Base-by-base conservation (phyloP, 2,113 vertebrate genomes). In the Chaetorhynchus papuensis region DNA sequence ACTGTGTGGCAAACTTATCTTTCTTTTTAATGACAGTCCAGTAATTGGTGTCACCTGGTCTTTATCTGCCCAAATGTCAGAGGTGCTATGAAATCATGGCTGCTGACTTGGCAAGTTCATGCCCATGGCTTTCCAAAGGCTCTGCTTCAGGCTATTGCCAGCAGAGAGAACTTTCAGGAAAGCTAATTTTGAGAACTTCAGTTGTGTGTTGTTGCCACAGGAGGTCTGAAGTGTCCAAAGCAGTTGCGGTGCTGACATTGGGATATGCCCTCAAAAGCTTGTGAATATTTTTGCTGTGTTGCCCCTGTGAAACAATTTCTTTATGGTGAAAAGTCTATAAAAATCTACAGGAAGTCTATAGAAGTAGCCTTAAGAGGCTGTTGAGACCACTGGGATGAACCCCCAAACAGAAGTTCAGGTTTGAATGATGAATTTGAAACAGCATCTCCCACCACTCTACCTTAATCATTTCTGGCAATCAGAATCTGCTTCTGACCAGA, bases 181-280 rank as follows among this genome's bases (percentile, higher is more conserved):
- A 60, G 13, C 11, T 82, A 41, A n/a, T 92, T 75, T 39, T 30
- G 44, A 16, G 64, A 89, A 84, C 8, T 49, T 87, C 15, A 60
- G 13, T 66, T 42, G 31, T 44, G 13, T 28, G 18, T 23, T 59
- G 33, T 26, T 90, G 60, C 52, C n/a, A 13, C 1, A 71, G 59
- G 39, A 66, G 19, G 14, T 54, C 42, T 71, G 72, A 59, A 86
- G 6, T 11, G 15, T 30, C 64, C 47, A n/a, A 59, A 47, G 27
- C 1, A 7, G 45, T 33, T 65, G 33, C 23, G 78, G 71, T 28
- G 68, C 33, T 83, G 37, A 7, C 54, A 15, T 3, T 3, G 4
- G 60, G 50, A 20, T 72, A 33, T 0, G 0, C 4, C 65, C 27
- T 66, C 1, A 2, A 84, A 89, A 89, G n/a, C n/a, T 4, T 4